Base-by-base conservation (phyloP, 2,797 vertebrate species). In the Erpetoichthys calabaricus region DNA sequence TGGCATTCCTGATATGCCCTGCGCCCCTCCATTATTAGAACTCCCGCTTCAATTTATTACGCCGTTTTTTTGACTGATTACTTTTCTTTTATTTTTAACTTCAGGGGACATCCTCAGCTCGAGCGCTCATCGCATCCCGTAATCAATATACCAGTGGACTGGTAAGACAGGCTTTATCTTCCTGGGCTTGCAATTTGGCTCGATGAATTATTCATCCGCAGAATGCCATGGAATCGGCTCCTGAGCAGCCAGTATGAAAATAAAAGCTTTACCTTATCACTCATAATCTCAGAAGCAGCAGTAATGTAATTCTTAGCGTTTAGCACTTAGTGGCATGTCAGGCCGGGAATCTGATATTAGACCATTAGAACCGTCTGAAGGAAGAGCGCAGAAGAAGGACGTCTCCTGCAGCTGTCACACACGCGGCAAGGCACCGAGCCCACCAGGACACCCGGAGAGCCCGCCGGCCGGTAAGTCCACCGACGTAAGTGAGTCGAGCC, bases 131-230 rank as follows among this genome's bases (percentile, higher is more conserved):
- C 81, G 70, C 74, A 72, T 70, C 71, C 75, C 80, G 79, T 87
- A 89, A 88, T 91, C 87, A 85, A 85, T 88, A 85, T 79, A 74
- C 82, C 81, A 83, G 82, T 89, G 83, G 83, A 81, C 80, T 75
- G 75, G 84, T 86, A 82, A 82, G 83, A 88, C 77, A 69, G 82
- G 75, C 85, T 84, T 83, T 84, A 86, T 90, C 88, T 85, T 85
- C 84, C 84, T 80, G 56, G 66, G 84, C 65, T 72, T 84, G 79
- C 88, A 86, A 89, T 91, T 92, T 90, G 84, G 75, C 78, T 62
- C 70, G 66, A 79, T 92, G 86, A 91, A 94, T 96, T 87, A 94
- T 94, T 92, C 85, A 94, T 86, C 78, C 70, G 64, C 70, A 76
- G 82, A 82, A 84, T 80, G 78, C 81, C 67, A 78, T 77, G 76